phyloP scores from a whole-genome alignment of 2,797 vertebrate species.

The Paratrypauchen microcephalus region DNA sequence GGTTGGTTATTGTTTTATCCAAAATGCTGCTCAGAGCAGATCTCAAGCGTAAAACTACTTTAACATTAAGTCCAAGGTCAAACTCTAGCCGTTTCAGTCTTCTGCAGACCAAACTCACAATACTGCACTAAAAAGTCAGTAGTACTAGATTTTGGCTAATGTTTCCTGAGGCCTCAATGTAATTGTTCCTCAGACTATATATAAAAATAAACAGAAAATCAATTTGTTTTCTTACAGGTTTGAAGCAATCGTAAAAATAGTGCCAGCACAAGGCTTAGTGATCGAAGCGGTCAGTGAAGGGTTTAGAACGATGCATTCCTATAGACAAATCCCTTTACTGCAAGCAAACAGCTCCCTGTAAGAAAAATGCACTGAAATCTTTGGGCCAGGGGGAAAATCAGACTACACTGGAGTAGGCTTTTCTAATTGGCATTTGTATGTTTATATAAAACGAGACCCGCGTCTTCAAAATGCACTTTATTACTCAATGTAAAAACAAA shows the following conservation, averaged over 20 bases:
- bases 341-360: constrained; percentile 14
- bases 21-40: neutral
- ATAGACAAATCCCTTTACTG: constrained; percentile 15
- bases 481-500: constrained; percentile 59
- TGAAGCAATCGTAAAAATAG: constrained; percentile 23
- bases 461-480: constrained; percentile 63
- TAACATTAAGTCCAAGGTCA: neutral
- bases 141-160: neutral
- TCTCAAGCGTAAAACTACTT: neutral
- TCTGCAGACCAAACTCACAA: neutral
- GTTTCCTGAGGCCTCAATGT: neutral
- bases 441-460: neutral
- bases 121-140: neutral
- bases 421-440: neutral
- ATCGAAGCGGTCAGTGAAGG: constrained; percentile 13
- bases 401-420: neutral
- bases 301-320: constrained; percentile 22
- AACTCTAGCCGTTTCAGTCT: neutral
- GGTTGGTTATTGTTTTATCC: neutral
- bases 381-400: neutral
- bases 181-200: neutral
- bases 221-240: constrained; percentile 26
- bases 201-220: constrained; percentile 22
- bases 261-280: neutral
- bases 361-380: constrained; percentile 1